A percentile compares a stretch with the other conserved stretches of the same genome.
Conservation (phyloP, 2,113 vertebrate genomes). For the Lophotis ruficrista region DNA sequence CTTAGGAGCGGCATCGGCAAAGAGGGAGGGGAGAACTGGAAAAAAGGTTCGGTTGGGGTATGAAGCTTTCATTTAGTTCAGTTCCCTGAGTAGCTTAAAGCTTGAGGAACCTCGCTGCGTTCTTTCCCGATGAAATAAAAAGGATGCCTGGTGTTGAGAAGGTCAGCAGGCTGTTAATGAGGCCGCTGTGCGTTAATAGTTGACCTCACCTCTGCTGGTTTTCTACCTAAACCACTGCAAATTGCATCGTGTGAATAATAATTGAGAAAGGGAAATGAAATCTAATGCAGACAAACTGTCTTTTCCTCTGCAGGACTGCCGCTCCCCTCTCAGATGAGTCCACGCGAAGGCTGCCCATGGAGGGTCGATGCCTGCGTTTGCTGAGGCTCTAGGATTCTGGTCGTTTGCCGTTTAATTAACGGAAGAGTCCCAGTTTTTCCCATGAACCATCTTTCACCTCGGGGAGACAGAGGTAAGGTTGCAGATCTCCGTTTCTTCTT, state of each 20-base stretch:
- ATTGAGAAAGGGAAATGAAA: neutral
- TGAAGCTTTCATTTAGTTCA: neutral
- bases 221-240: neutral
- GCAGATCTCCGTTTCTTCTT: neutral
- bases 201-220: neutral
- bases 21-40: neutral
- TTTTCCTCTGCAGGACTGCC: neutral
- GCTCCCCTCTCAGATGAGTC: neutral
- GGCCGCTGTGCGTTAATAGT: neutral
- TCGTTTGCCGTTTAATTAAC: neutral
- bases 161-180: neutral
- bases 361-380: neutral
- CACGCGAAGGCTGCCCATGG: neutral
- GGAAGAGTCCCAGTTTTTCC: constrained; percentile 14
- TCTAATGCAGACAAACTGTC: neutral
- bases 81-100: neutral
- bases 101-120: neutral
- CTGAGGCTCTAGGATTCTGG: constrained; percentile 14
- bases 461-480: constrained; percentile 46
- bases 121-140: neutral
- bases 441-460: constrained; percentile 55
- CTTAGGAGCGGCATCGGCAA: neutral
- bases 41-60: too few relatives aligned
- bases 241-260: neutral
- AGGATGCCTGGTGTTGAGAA: neutral